Percentiles rank a stretch among this genome's conserved stretches.
These are phyloP conservation scores for Caerostris darwini DNA, from an alignment of 1,140 invertebrate species.

Conservation along the genomic window DNA sequence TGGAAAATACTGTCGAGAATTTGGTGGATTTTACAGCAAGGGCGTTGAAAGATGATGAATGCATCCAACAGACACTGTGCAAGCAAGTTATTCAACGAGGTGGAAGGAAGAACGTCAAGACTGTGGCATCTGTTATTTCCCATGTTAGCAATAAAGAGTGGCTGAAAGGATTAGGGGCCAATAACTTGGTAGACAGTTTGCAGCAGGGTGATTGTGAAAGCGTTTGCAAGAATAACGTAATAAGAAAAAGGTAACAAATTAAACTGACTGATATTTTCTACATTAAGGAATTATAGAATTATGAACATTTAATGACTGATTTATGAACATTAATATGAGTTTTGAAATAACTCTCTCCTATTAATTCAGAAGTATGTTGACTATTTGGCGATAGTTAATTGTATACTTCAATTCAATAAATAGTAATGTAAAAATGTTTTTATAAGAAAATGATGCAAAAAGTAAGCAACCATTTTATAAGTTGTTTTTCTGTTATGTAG, in stretches of 20 bases:
- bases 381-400: too few relatives aligned
- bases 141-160: background rate
- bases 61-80: conserved; percentile 12
- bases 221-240: background rate
- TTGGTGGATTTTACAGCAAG: background rate
- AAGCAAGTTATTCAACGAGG: background rate
- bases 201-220: background rate
- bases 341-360: too few relatives aligned
- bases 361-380: too few relatives aligned
- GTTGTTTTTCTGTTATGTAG: too few relatives aligned
- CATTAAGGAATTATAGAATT: too few relatives aligned
- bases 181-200: background rate
- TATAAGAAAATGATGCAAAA: too few relatives aligned
- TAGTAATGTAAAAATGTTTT: too few relatives aligned
- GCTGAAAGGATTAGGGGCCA: background rate
- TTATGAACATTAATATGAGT: too few relatives aligned
- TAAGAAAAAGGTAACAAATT: background rate
- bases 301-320: too few relatives aligned
- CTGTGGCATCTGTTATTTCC: background rate
- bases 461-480: too few relatives aligned
- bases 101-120: conserved; percentile 10
- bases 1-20: conserved; percentile 16
- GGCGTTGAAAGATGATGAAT: conserved; percentile 3
- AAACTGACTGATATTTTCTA: too few relatives aligned
- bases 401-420: too few relatives aligned